Conservation (phyloP, 2,797 vertebrate genomes). For the Sebastes trivittatus region DNA sequence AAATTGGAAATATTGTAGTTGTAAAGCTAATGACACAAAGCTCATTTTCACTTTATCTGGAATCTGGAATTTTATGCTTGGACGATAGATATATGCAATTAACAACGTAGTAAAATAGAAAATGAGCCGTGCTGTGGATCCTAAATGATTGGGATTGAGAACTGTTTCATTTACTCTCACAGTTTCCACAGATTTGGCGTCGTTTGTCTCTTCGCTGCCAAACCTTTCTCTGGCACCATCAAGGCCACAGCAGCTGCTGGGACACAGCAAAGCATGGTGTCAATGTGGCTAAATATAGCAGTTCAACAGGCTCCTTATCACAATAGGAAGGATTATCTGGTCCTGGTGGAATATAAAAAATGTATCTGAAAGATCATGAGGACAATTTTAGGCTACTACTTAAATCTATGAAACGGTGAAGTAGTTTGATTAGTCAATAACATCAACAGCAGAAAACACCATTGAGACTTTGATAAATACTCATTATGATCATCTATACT, state of each 20-base stretch:
- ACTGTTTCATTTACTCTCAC: neutral
- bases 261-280: constrained; percentile 48
- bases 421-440: neutral
- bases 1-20: neutral
- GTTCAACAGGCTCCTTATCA: constrained; percentile 32
- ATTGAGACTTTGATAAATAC: neutral
- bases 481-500: neutral
- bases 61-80: neutral
- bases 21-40: neutral
- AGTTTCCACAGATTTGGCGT: constrained; percentile 5
- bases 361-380: neutral
- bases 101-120: neutral
- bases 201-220: constrained; percentile 32
- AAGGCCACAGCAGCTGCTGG: constrained; percentile 58
- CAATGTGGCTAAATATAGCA: constrained; percentile 75
- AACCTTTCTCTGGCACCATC: constrained; percentile 33
- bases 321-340: constrained; percentile 40
- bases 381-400: neutral
- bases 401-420: neutral
- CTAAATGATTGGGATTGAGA: neutral
- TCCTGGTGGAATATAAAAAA: constrained; percentile 12
- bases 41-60: neutral
- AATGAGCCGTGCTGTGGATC: neutral
- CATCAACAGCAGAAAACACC: neutral
- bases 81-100: neutral